These are phyloP conservation scores for Nephrotoma guestfalica DNA, from an alignment of 2,888 invertebrate genomes.

Conservation along the genomic window DNA sequence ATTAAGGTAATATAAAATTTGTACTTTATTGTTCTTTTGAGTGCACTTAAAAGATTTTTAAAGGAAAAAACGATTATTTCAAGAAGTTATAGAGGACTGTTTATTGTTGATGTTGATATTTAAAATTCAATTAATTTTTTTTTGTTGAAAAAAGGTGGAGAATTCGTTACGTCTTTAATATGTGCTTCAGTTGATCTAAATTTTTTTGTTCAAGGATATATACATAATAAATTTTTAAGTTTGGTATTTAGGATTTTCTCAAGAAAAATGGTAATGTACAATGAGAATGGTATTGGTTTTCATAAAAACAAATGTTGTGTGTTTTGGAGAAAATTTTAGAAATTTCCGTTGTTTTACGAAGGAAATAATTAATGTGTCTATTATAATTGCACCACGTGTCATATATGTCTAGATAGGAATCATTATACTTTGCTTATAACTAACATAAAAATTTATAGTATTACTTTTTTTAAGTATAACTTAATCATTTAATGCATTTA, in stretches of 20 bases:
- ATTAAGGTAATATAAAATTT: background rate
- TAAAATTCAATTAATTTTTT: background rate
- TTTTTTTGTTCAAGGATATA: background rate
- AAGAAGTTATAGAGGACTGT: background rate
- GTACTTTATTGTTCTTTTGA: background rate
- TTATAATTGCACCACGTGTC: too few relatives aligned
- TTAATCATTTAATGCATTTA: too few relatives aligned
- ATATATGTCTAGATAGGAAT: too few relatives aligned
- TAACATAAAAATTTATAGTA: too few relatives aligned
- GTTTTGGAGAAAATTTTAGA: background rate
- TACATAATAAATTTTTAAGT: background rate
- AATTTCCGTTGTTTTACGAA: too few relatives aligned
- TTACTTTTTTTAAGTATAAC: too few relatives aligned
- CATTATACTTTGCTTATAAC: too few relatives aligned
- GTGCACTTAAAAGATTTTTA: background rate
- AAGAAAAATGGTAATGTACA: background rate
- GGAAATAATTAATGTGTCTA: too few relatives aligned
- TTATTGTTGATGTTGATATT: background rate
- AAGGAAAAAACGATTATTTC: background rate
- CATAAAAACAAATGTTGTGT: background rate
- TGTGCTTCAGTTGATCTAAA: background rate
- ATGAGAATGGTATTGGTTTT: background rate
- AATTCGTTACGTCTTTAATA: background rate
- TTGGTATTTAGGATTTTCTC: background rate
- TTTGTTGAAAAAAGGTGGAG: background rate